phyloP scores from a whole-genome alignment of 2,113 vertebrate species.

The Deroptyus accipitrinus region DNA sequence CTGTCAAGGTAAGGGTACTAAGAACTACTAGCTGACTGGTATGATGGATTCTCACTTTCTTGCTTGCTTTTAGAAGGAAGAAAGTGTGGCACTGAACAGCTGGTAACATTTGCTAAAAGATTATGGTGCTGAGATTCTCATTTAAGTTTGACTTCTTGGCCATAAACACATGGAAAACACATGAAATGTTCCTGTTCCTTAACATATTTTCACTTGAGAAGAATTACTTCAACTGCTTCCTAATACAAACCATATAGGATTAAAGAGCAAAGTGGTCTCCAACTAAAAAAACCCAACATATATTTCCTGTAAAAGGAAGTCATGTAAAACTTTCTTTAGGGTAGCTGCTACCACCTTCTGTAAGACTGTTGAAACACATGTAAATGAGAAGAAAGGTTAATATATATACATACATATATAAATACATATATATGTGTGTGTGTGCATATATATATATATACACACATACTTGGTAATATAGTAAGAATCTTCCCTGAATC shows the following conservation, averaged over 20 bases:
- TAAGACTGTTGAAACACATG: slow-evolving; percentile 59
- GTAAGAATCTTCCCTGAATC: not conserved
- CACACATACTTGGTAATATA: not conserved
- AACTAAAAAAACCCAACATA: not conserved
- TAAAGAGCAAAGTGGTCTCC: slow-evolving; percentile 15
- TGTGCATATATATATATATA: not conserved
- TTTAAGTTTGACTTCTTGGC: slow-evolving; percentile 60
- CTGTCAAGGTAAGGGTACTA: slow-evolving; percentile 45
- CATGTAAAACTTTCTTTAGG: slow-evolving; percentile 18
- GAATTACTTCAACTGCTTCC: not conserved
- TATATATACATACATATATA: not conserved
- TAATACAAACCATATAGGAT: not conserved
- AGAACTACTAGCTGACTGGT: slow-evolving; percentile 17
- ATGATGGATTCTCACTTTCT: slow-evolving; percentile 49
- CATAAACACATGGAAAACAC: slow-evolving; percentile 41
- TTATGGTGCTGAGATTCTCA: slow-evolving; percentile 50
- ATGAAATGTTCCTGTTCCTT: slow-evolving; percentile 3
- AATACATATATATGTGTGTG: too few species aligned
- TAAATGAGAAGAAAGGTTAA: slow-evolving; percentile 26
- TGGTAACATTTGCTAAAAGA: slow-evolving; percentile 63
- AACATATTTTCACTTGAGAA: slow-evolving; percentile 14
- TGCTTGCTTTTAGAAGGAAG: slow-evolving; percentile 24
- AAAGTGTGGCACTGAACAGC: slow-evolving; percentile 61
- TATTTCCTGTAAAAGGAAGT: slow-evolving; percentile 23
- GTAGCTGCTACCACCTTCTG: slow-evolving; percentile 65